Percentiles rank a stretch among this genome's conserved stretches.
These are phyloP conservation scores for Mobula hypostoma DNA, from an alignment of 2,113 vertebrate species.

Conservation along the genomic window DNA sequence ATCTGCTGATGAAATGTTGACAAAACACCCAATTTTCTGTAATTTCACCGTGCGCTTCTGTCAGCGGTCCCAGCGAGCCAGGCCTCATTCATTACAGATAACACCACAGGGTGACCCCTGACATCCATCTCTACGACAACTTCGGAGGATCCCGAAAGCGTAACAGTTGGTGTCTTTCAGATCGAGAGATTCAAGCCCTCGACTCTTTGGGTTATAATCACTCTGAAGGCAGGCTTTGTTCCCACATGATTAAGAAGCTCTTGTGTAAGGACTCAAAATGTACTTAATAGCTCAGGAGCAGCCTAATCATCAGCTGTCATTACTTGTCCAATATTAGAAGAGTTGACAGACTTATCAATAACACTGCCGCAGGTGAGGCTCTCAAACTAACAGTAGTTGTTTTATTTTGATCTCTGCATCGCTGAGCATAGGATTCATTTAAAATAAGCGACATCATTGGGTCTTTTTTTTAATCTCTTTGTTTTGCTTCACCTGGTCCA, in stretches of 20 bases:
- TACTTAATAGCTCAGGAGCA: conserved; percentile 82
- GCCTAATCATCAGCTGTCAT: conserved; percentile 83
- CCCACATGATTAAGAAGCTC: conserved; percentile 61
- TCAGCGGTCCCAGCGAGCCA: conserved; percentile 69
- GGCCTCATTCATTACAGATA: conserved; percentile 73
- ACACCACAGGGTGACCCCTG: conserved; percentile 68
- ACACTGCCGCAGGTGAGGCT: conserved; percentile 70
- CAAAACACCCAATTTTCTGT: conserved; percentile 92
- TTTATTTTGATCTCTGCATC: conserved; percentile 80
- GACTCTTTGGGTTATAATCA: conserved; percentile 49
- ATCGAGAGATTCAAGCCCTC: conserved; percentile 63
- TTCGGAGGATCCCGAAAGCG: conserved; percentile 57
- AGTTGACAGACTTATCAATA: conserved; percentile 95
- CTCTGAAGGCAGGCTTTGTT: conserved; percentile 75
- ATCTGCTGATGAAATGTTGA: conserved; percentile 87
- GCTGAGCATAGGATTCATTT: conserved; percentile 73
- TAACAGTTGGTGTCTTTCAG: conserved; percentile 84
- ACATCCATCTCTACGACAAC: conserved; percentile 62
- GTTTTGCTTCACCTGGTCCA: conserved; percentile 63
- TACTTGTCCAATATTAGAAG: conserved; percentile 82
- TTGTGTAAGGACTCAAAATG: conserved; percentile 76
- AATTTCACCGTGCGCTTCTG: conserved; percentile 71
- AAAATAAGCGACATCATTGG: conserved; percentile 63
- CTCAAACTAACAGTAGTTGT: conserved; percentile 55
- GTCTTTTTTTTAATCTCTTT: conserved; percentile 45